Evolutionary conservation across 2,888 invertebrate species (phyloP).

Genomic region (Orthosia incerta): DNA sequence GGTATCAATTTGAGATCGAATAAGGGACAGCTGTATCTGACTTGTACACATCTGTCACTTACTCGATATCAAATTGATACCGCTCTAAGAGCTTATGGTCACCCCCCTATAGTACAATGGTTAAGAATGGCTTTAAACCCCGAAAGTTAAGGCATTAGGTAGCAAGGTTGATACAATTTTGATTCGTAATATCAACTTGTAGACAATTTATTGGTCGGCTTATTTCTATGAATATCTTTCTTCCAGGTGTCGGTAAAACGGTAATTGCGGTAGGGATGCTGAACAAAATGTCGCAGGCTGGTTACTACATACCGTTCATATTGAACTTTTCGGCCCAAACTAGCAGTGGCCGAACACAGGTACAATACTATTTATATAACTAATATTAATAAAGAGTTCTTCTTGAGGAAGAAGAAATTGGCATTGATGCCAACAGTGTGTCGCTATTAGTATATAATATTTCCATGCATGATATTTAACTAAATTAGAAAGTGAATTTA

Average conservation of each 20-base stretch:
- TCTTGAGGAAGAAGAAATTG: too few relatives aligned
- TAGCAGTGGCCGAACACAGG: conserved; percentile 95
- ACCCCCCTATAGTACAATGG: too few relatives aligned
- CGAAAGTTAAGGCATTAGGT: too few relatives aligned
- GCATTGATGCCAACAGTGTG: too few relatives aligned
- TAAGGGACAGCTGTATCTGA: too few relatives aligned
- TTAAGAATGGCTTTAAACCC: too few relatives aligned
- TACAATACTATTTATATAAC: conserved; percentile 56
- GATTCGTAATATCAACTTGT: background rate
- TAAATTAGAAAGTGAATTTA: background rate
- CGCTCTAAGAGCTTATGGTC: too few relatives aligned
- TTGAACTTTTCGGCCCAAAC: conserved; percentile 98
- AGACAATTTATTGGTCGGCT: too few relatives aligned
- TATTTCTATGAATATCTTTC: background rate
- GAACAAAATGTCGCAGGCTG: conserved; percentile 91
- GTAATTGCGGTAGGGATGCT: conserved; percentile 95
- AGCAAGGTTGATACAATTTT: background rate
- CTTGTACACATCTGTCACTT: too few relatives aligned
- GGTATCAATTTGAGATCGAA: too few relatives aligned
- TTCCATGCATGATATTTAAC: background rate
- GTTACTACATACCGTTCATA: conserved; percentile 93
- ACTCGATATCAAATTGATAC: too few relatives aligned
- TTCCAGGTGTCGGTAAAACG: conserved; percentile 96
- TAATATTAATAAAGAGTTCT: too few relatives aligned
- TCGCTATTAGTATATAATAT: background rate